Percentiles rank a stretch among this genome's conserved stretches.
Conservation (phyloP, 1,140 invertebrate genomes). For the Heliothis subflexa region DNA sequence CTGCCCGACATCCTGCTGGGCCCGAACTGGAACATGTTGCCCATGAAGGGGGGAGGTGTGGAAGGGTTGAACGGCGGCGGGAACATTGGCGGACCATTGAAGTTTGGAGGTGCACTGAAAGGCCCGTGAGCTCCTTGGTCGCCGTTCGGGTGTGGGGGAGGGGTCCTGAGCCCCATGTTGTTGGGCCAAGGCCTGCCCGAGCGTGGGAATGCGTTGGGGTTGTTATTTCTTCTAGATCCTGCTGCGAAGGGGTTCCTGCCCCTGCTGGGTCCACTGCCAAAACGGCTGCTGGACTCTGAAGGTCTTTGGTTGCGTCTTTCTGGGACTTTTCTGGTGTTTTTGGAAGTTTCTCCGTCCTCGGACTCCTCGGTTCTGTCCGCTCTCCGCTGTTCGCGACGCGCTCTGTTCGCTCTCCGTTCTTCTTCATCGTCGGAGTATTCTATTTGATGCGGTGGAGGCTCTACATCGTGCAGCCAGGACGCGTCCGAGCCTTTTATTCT, state of each 20-base stretch:
- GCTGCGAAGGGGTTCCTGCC: constrained; percentile 65
- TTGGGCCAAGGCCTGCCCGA: constrained; percentile 59
- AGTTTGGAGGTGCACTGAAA: constrained; percentile 56
- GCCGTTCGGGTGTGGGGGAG: constrained; percentile 60
- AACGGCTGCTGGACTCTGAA: constrained; percentile 74
- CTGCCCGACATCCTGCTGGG: constrained; percentile 54
- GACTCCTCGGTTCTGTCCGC: constrained; percentile 54
- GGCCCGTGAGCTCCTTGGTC: constrained; percentile 48
- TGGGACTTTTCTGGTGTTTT: constrained; percentile 59
- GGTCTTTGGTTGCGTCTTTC: constrained; percentile 72
- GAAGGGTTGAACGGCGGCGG: constrained; percentile 59
- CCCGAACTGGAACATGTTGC: constrained; percentile 65
- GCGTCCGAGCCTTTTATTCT: constrained; percentile 93
- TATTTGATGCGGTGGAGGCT: constrained; percentile 90
- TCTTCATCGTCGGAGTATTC: constrained; percentile 97
- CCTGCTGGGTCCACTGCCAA: constrained; percentile 71
- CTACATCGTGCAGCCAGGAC: constrained; percentile 93
- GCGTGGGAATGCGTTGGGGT: constrained; percentile 58
- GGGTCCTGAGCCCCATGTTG: constrained; percentile 62
- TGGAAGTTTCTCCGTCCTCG: constrained; percentile 70
- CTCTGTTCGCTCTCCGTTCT: constrained; percentile 87
- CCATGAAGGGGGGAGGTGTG: constrained; percentile 60
- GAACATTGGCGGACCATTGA: constrained; percentile 53
- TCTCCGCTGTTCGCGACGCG: constrained; percentile 69
- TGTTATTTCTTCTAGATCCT: constrained; percentile 63